Evolutionary conservation across 2,888 invertebrate genomes (phyloP), one percentile per base, ranked within the genome.

Genomic region (Cataglyphis cursor): DNA sequence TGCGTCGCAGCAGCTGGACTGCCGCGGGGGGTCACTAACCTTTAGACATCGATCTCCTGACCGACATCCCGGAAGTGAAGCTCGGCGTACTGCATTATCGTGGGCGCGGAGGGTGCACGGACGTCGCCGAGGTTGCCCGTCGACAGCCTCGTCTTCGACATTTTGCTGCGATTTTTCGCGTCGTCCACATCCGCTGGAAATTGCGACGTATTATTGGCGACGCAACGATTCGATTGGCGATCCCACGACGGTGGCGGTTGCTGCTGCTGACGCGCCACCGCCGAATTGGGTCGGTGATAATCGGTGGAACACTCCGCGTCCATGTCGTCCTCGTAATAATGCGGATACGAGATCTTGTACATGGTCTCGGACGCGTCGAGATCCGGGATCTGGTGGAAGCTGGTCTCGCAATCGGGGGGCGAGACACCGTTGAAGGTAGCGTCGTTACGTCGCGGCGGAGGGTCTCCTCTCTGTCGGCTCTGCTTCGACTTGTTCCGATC

Each of bases 1-100:
- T 41, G 64, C 24, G 35, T 12, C 24, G 54, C 41, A 38, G 21
- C 76, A 59, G 28, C 28, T 44, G 57, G 15, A 59, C 31, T 38
- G 51, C 51, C n/a, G n/a, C 41, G 28, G 68, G 28, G 68, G 68
- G 24, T 38, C 41, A 94, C 95, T 94, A 94, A 95, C 95, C 96
- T 93, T 85, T 96, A 96, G 94, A 96, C 96, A 94, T 96, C 96
- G 93, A 96, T 96, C 93, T 96, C 96, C 94, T 96, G 96, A 90
- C 96, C 96, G 89, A 97, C 96, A 94, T 97, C 96, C 93, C 96
- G 96, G 95, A 97, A 97, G 94, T 96, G 96, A 91, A 96, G 95
- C 92, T 96, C 96, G 81, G 96, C 96, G 93, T 96, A 96, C 94
- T 96, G 96, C 93, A 96, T 96, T 95, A 92, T 90, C 88, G 93